Evolutionary conservation across 1,140 invertebrate genomes (phyloP), one percentile per base, ranked within the genome.

Genomic region (Wasmannia auropunctata): DNA sequence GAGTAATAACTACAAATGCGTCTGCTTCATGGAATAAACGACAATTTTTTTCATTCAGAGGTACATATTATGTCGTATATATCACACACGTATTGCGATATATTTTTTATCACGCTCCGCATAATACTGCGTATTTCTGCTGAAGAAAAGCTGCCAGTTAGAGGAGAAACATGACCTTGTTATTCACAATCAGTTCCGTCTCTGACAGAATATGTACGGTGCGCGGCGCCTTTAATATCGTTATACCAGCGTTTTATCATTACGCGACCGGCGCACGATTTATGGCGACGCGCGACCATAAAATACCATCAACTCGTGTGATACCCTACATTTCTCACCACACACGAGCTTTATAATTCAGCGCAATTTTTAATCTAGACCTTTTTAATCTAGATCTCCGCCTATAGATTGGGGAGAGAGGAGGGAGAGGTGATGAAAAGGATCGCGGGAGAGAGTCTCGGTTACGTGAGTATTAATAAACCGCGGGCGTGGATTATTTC

Each of bases 1-100:
- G 77, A 80, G 77, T 80, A 80, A 80, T 80, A 80, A 80, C 63
- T 69, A 80, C 77, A 80, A 69, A 80, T 80, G 77, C 77, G 62
- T 80, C 77, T 40, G 63, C 49, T 80, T 40, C 46, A 40, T n/a
- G 46, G 49, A 80, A 80, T 80, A 69, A 69, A 80, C 62, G 77
- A 54, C 63, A 69, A 58, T 75, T 84, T 49, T 83, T 75, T 60
- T 74, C 51, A 58, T 84, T 84, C 43, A 37, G 37, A 49, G 69
- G 37, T 54, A 72, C 25, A 49, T 25, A 84, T 84, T 46, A 60
- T 56, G 10, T 77, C 40, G 72, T 40, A 56, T 60, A 40, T 58
- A 62, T 76, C 69, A 76, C 40, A n/a, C 70, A 62, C 43, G 69
- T 46, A 75, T 75, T 40, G 56, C 40, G 43, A 46, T 43, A 46